Base-by-base conservation (phyloP, 2,888 invertebrate species). In the Elysia crispata region DNA sequence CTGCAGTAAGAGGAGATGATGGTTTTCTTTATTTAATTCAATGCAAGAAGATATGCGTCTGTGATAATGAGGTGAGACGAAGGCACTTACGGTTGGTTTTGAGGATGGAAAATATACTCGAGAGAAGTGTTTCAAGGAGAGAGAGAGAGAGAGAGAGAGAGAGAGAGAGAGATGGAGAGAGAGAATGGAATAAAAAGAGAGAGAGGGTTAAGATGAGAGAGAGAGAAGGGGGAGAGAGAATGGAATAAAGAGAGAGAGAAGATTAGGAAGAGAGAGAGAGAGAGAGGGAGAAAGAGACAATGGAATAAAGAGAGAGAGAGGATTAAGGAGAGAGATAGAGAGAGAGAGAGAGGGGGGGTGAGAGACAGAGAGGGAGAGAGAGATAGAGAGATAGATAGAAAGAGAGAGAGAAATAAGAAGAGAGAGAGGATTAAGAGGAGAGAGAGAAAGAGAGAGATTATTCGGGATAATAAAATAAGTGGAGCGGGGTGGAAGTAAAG, bases 81-180 rank as follows among this genome's bases (percentile, higher is more conserved):
- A 70, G 23, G 33, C 11, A 70, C 23, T 25, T 25, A 49, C 18
- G 41, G 70, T 41, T 25, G 41, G 49, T 33, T 15, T 31, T 25
- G 13, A 15, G 8, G 23, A 23, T n/a, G 41, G 20, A 18, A 28
- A n/a, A 8, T 1, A 33, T n/a, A 70, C n/a, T 11, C 41, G 11
- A 11, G 13, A 50, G 73, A 74, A 30, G 50, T 57, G 30, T 30
- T 6, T 18, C 1, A 15, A 57, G 25, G 30, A 33, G 57, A 25
- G 23, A 23, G 1, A 23, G 25, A 11, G n/a, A n/a, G 74, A 49
- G 69, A 67, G 54, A 77, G 67, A 66, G 77, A 66, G 49, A 66
- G 76, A 76, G 76, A 76, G 49, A 66, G 66, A 76, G 76, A 76
- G 67, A 76, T 20, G 66, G 67, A 76, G 66, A 76, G 66, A 66